These are phyloP conservation scores for Chaetops frenatus DNA, from an alignment of 2,113 vertebrate genomes.

Conservation along the genomic window DNA sequence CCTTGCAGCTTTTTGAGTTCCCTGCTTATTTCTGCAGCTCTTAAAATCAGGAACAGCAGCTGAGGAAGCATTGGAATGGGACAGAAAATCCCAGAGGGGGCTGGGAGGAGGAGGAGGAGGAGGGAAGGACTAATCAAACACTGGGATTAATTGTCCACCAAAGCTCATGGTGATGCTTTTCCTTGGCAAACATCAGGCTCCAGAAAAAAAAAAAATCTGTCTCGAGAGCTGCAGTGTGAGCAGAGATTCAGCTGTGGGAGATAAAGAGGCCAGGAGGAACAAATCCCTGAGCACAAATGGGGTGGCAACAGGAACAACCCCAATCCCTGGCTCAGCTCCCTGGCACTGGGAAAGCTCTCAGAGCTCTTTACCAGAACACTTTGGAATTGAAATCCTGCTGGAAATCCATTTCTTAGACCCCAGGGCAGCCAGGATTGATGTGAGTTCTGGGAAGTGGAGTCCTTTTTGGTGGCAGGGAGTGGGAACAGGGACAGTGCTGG, in stretches of 20 bases:
- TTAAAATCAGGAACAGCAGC: background rate
- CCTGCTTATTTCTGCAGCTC: background rate
- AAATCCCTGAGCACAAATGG: background rate
- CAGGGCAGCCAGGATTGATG: background rate
- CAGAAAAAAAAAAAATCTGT: background rate
- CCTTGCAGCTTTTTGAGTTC: background rate
- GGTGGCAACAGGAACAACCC: background rate
- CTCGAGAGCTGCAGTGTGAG: background rate
- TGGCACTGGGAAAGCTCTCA: background rate
- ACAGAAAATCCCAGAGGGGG: background rate
- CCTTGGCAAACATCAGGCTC: background rate
- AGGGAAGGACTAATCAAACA: background rate
- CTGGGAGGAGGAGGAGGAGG: background rate
- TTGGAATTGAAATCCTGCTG: background rate
- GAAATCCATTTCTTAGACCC: rapidly evolving
- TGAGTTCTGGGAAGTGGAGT: rapidly evolving
- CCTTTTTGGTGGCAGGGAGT: background rate
- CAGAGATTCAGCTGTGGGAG: background rate
- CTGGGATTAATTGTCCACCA: background rate
- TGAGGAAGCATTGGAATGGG: background rate
- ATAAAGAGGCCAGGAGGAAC: rapidly evolving
- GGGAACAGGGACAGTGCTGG: background rate
- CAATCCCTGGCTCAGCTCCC: background rate
- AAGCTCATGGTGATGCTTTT: background rate
- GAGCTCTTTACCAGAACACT: background rate